Base-by-base conservation (phyloP, 2,113 vertebrate species). In the Todiramphus saurophagus region DNA sequence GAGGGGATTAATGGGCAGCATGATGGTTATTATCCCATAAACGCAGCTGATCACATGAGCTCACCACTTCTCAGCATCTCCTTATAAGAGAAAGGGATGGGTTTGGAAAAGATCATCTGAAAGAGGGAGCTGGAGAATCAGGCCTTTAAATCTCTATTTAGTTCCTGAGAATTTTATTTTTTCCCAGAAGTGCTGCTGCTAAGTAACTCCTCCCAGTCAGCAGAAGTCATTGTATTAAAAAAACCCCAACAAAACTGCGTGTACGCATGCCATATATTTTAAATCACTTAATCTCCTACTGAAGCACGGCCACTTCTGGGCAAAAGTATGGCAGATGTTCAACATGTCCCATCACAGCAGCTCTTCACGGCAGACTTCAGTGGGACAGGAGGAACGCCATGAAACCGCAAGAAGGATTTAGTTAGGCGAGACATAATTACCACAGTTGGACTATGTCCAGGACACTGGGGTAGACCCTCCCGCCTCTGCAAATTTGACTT, bases 401-500 rank as follows among this genome's bases (percentile, higher is more conserved):
- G 11, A 27, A 93, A 41, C 39, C 55, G 90, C 68, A 92, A 83
- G 85, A 74, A 86, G 67, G 85, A 64, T 89, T 90, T 91, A 63
- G 56, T 72, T 67, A 64, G 69, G 88, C 0, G 3, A 92, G 91
- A 90, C 0, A 1, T 23, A 94, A 96, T 90, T 83, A 94, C 83
- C 35, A 25, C 50, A 90, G 37, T 18, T 95, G 93, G 92, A 95
- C n/a, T 31, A 3, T 16, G 35, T 83, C 93, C 94, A 94, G 86
- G 60, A 92, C 51, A 87, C 79, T 31, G 73, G 83, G 90, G 79
- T 83, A 92, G 93, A 90, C 64, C 39, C 79, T 96, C 80, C 68
- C 60, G 80, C 90, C 60, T 95, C 89, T 83, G 88, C 73, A 96
- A 94, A 96, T 93, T 93, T 93, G 92, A 92, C 93, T 96, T 93